Evolutionary conservation across 2,888 invertebrate genomes (phyloP), one percentile per base, ranked within the genome.

Genomic region (Scaeva pyrastri): DNA sequence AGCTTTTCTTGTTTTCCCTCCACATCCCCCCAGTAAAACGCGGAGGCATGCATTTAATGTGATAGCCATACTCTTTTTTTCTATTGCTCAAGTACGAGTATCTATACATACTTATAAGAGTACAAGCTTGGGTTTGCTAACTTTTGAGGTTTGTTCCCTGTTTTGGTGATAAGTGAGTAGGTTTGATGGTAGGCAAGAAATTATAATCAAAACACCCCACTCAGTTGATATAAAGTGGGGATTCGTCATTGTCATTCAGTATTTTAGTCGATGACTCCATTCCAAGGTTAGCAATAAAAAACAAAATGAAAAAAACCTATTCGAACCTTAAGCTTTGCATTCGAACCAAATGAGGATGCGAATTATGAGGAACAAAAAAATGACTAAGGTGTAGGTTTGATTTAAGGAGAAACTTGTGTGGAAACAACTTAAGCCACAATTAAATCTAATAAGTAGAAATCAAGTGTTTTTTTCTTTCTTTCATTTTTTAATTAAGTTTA

Each of bases 211-310:
- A n/a, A 19, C 39, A 41, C 68, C 52, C 26, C 52, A 48, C 39
- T 52, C 71, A 55, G 16, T 64, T 58, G 36, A 31, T 31, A 55
- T 76, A 7, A 26, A 26, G 26, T 4, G 26, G 31, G 80, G n/a
- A 68, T 68, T 85, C 68, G 72, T 64, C 56, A 68, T 55, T 19
- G 50, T 60, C 36, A 41, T 77, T 31, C 8, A 31, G 43, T 4
- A 60, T 50, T 48, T 19, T 64, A 26, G 52, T 45, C 64, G 74
- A 62, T 70, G 83, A 78, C 68, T 74, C 43, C 43, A 64, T 14
- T 45, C 62, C 85, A 85, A 85, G 85, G 85, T 81, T 85, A 43
- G n/a, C n/a, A n/a, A n/a, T n/a, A n/a, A n/a, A n/a, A n/a, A n/a
- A n/a, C n/a, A n/a, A n/a, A n/a, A n/a, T n/a, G n/a, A 31, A 31